These are phyloP conservation scores for Oreohelix idahoensis DNA, from an alignment of 1,140 invertebrate species.

Conservation along the genomic window DNA sequence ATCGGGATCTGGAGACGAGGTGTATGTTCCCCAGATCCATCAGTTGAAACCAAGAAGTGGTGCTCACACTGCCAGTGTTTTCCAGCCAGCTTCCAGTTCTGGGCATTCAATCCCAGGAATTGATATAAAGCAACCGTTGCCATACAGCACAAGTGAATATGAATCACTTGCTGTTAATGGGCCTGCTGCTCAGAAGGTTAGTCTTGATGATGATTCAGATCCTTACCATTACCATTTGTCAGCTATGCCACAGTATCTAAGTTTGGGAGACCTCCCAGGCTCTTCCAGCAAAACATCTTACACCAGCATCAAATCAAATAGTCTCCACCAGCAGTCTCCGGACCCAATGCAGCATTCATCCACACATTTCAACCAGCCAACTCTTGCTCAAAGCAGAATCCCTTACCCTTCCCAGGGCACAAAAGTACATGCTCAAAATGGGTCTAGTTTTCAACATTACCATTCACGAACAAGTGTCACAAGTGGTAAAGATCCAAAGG, in stretches of 20 bases:
- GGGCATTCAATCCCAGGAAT: neutral
- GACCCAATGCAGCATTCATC: slow-evolving; percentile 22
- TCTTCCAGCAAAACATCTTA: neutral
- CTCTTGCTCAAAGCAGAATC: neutral
- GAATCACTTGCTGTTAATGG: slow-evolving; percentile 3
- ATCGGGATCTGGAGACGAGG: slow-evolving; percentile 22
- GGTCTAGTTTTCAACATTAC: neutral
- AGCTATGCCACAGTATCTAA: slow-evolving; percentile 21
- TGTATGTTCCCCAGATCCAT: neutral
- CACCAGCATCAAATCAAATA: neutral
- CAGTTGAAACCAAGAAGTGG: neutral
- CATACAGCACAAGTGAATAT: slow-evolving; percentile 8
- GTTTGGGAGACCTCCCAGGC: slow-evolving; percentile 23
- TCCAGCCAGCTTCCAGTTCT: neutral
- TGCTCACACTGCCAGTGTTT: neutral
- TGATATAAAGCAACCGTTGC: slow-evolving; percentile 10
- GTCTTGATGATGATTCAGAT: slow-evolving; percentile 7
- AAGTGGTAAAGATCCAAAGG: slow-evolving; percentile 10
- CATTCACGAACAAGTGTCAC: neutral
- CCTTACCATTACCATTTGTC: neutral
- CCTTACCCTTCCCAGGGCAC: neutral
- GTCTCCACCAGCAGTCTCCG: neutral
- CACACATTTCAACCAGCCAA: neutral
- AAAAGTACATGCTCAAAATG: neutral
- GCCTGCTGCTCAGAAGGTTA: slow-evolving; percentile 32